Conservation (phyloP, 1,140 invertebrate genomes). For the Neuroterus valhalla region DNA sequence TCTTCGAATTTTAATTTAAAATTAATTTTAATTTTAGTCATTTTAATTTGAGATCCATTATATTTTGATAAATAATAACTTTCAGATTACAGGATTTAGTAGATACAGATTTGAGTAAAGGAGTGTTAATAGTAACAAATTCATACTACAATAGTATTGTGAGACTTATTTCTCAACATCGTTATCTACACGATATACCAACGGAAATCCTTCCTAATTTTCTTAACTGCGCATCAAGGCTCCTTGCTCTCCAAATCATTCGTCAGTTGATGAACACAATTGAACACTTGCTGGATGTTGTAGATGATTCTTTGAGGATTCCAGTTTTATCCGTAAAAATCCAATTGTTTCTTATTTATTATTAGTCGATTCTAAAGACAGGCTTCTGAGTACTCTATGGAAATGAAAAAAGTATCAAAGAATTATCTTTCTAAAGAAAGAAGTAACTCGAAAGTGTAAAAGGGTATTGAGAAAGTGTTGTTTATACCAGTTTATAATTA, state of each 20-base stretch:
- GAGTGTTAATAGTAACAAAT: conserved; percentile 62
- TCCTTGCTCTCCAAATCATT: conserved; percentile 76
- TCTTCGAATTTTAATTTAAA: no score
- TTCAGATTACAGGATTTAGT: conserved; percentile 63
- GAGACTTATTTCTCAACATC: conserved; percentile 60
- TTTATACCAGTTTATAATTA: no score
- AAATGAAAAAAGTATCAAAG: no score
- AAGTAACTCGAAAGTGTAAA: no score
- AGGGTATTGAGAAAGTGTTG: no score
- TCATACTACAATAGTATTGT: conserved; percentile 71
- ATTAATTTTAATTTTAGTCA: conserved; percentile 7
- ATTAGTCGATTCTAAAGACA: not conserved
- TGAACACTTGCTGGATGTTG: conserved; percentile 72
- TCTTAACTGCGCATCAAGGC: conserved; percentile 66
- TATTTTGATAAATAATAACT: not conserved
- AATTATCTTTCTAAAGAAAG: no score
- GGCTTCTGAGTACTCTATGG: no score
- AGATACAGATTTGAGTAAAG: conserved; percentile 69
- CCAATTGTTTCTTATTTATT: not conserved
- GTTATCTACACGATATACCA: conserved; percentile 63
- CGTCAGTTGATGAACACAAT: conserved; percentile 75
- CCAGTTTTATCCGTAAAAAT: conserved; percentile 72
- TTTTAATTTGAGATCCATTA: conserved; percentile 21
- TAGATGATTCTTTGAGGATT: conserved; percentile 65
- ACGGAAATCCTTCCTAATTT: conserved; percentile 45